phyloP scores from a whole-genome alignment of 2,888 invertebrate species.

The Aspidiotus destructor region DNA sequence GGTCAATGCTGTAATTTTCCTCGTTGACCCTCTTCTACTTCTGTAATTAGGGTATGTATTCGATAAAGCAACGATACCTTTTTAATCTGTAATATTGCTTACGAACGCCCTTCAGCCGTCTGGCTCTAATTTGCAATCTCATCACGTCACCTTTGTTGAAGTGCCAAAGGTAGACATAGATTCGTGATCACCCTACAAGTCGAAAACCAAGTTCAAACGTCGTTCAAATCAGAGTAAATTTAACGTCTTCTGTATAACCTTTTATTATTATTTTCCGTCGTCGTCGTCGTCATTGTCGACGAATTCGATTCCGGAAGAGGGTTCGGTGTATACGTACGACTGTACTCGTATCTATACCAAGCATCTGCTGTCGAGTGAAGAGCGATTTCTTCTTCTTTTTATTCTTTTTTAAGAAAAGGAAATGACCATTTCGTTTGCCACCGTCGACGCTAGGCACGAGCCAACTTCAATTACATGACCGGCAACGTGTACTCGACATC shows the following conservation, averaged over 20 bases:
- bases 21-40: no score
- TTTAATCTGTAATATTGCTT: no score
- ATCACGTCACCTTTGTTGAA: no score
- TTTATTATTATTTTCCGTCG: background rate
- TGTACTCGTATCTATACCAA: background rate
- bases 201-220: no score
- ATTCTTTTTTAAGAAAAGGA: slow-evolving; percentile 10
- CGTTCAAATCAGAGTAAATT: background rate
- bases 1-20: no score
- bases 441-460: slow-evolving; percentile 25
- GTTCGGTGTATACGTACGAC: background rate
- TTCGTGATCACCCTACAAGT: no score
- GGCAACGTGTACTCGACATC: background rate
- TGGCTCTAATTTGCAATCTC: no score
- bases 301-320: slow-evolving; percentile 1
- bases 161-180: no score
- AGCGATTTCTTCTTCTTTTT: no score
- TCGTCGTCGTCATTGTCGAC: background rate
- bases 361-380: background rate
- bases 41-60: no score
- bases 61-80: no score
- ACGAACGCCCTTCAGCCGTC: no score
- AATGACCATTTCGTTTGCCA: slow-evolving; percentile 27
- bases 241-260: background rate
- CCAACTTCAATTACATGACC: slow-evolving; percentile 25